These are phyloP conservation scores for Strongylocentrotus purpuratus DNA, from an alignment of 35 echinoderm and acorn worm genomes.

Conservation along the genomic window DNA sequence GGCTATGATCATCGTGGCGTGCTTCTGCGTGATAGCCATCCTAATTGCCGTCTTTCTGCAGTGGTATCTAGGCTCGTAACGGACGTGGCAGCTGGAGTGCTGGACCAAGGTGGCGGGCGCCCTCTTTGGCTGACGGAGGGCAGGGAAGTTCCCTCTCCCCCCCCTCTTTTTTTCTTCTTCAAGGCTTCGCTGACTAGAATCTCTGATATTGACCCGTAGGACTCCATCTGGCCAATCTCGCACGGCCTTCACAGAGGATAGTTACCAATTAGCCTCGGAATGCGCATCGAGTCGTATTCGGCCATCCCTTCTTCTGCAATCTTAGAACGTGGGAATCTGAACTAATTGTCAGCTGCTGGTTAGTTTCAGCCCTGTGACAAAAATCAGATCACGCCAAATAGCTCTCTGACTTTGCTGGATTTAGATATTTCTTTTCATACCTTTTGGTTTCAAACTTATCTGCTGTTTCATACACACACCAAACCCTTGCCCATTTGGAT, in stretches of 20 bases:
- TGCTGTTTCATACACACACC: background rate
- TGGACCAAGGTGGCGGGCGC: background rate
- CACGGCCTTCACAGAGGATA: background rate
- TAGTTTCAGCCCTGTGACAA: background rate
- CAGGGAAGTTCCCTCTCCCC: slow-evolving; percentile 8
- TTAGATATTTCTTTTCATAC: background rate
- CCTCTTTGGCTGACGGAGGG: background rate
- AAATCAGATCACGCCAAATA: background rate
- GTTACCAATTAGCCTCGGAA: background rate
- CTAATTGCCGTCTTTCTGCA: slow-evolving; percentile 81
- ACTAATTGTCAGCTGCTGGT: background rate
- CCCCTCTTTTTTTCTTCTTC: background rate
- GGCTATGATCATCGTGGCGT: slow-evolving; percentile 76
- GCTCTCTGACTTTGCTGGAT: background rate
- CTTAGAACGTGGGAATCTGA: background rate
- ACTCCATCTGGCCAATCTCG: background rate
- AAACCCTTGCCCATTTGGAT: background rate
- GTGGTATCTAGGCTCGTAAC: slow-evolving; percentile 70
- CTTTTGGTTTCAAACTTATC: background rate
- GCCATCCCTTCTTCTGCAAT: background rate
- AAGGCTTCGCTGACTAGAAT: background rate
- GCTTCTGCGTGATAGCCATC: slow-evolving; percentile 75
- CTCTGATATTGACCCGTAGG: background rate
- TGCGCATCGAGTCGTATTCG: background rate
- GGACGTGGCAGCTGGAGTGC: background rate